These are phyloP conservation scores for Zaprionus taronus DNA, from an alignment of 1,140 invertebrate species.

Conservation along the genomic window DNA sequence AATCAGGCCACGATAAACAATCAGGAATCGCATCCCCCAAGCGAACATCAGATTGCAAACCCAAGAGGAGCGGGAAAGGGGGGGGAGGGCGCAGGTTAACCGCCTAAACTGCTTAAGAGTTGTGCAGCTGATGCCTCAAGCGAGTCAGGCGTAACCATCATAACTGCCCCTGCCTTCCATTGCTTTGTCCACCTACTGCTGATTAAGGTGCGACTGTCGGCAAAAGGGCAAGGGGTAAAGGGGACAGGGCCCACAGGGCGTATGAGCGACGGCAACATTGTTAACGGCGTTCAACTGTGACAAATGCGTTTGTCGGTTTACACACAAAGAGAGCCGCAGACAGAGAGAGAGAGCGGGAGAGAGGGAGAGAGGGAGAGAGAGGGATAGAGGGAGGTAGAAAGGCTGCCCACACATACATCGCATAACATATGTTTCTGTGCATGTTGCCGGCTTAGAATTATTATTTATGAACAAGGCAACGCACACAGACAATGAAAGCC, in stretches of 20 bases:
- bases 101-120: slow-evolving; percentile 41
- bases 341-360: slow-evolving; percentile 11
- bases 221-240: background rate
- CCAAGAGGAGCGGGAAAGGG: slow-evolving; percentile 11
- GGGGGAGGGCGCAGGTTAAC: background rate
- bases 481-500: slow-evolving; percentile 68
- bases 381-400: background rate
- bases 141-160: slow-evolving; percentile 1
- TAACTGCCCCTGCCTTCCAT: background rate
- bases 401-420: slow-evolving; percentile 16
- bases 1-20: slow-evolving; percentile 70
- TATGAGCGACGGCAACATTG: slow-evolving; percentile 55
- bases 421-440: slow-evolving; percentile 71
- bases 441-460: slow-evolving; percentile 75
- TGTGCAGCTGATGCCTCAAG: slow-evolving; percentile 22
- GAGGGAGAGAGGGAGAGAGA: background rate
- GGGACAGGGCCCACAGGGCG: slow-evolving; percentile 21
- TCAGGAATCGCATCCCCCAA: slow-evolving; percentile 46
- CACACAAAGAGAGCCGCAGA: slow-evolving; percentile 26
- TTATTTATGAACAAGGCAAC: slow-evolving; percentile 76
- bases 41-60: slow-evolving; percentile 32
- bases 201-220: slow-evolving; percentile 68
- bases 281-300: slow-evolving; percentile 80
- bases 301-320: slow-evolving; percentile 77
- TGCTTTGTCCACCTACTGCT: slow-evolving; percentile 59